Evolutionary conservation across 2,797 vertebrate species (phyloP).

Genomic region (Cossypha polioptera): DNA sequence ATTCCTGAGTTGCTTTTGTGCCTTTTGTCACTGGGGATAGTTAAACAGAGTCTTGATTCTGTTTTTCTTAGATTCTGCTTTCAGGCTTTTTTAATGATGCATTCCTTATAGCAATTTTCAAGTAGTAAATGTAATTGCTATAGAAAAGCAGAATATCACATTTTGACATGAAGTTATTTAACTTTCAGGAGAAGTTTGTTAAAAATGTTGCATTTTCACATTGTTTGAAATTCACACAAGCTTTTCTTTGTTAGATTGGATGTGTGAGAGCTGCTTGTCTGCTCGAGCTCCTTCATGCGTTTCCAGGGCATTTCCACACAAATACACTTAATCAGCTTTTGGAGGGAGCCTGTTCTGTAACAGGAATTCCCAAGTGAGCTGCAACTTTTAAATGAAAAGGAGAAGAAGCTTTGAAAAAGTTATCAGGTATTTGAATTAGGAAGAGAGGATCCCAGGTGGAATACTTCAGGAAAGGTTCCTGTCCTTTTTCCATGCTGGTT

Average conservation of each 20-base stretch:
- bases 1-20: not conserved
- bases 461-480: not conserved
- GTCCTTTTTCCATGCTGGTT: not conserved
- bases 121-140: not conserved
- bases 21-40: not conserved
- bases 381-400: not conserved
- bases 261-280: slow-evolving; percentile 9
- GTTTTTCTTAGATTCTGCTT: not conserved
- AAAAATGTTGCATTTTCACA: not conserved
- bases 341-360: not conserved
- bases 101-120: not conserved
- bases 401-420: not conserved
- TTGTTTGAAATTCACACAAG: not conserved
- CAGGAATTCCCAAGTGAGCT: not conserved
- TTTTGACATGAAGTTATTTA: not conserved
- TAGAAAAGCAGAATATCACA: not conserved
- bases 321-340: slow-evolving; percentile 24
- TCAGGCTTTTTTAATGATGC: not conserved
- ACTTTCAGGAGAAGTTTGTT: not conserved
- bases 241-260: slow-evolving; percentile 14
- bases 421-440: not conserved
- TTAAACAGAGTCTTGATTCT: not conserved
- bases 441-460: not conserved
- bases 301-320: slow-evolving; percentile 38
- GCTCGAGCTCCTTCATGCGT: not conserved